phyloP scores from a whole-genome alignment of 2,797 vertebrate genomes.

The Erethizon dorsatum region DNA sequence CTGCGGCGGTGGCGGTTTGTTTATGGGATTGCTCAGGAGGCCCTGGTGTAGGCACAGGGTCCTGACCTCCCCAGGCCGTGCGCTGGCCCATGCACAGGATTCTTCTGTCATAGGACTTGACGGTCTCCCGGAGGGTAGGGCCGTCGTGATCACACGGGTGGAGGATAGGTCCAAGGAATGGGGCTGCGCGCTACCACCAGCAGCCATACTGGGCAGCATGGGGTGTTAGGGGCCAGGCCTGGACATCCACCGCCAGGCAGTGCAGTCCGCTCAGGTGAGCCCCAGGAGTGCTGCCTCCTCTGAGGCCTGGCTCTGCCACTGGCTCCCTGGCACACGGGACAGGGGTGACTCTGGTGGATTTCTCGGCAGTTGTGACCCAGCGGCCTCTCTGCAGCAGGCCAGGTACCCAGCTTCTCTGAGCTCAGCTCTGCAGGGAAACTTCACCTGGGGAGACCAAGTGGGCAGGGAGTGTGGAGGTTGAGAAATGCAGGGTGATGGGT shows the following conservation, averaged over 20 bases:
- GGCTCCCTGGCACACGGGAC: background rate
- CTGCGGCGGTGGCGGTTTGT: accelerated
- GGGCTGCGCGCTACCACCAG: background rate
- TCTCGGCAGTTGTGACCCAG: background rate
- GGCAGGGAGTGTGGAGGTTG: background rate
- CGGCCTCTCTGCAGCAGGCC: background rate
- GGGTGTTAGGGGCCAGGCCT: background rate
- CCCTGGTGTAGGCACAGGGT: background rate
- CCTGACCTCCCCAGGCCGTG: background rate
- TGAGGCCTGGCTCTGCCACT: background rate
- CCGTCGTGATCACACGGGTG: accelerated
- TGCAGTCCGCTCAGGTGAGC: accelerated
- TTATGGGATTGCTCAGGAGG: background rate
- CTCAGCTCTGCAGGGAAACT: background rate
- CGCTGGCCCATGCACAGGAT: too few relatives aligned
- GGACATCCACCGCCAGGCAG: accelerated
- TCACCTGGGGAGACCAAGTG: background rate
- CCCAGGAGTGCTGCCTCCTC: background rate
- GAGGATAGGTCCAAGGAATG: accelerated
- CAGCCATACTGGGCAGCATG: background rate
- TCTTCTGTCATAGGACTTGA: background rate
- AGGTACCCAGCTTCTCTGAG: background rate
- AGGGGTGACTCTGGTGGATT: background rate
- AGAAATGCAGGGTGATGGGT: background rate
- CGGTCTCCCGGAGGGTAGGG: background rate